Evolutionary conservation across 2,113 vertebrate genomes (phyloP), one percentile per base, ranked within the genome.

Genomic region (Ochotona princeps): DNA sequence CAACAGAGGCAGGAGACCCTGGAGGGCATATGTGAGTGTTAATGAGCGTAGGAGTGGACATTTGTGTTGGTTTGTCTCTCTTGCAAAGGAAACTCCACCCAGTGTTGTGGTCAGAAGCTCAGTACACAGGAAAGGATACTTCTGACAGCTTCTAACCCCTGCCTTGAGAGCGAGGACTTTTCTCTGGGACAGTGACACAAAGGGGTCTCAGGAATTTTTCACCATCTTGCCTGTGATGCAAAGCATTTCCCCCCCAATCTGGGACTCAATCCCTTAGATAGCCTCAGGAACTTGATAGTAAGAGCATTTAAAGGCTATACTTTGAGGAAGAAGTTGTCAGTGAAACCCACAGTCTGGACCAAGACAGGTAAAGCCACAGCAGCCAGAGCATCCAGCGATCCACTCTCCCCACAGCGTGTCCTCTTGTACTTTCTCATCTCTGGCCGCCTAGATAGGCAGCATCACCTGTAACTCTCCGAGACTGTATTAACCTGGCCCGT

Each of bases 151-250:
- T 69, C 60, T 44, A 47, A 11, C 15, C n/a, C 38, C 32, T 8
- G 9, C 2, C 8, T 4, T 72, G 54, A 60, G 20, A 81, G 1
- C 0, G 63, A 32, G 72, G 38, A 44, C 35, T 51, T 72, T 72
- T 60, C 65, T 32, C 21, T 0, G 0, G 10, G 28, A 17, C 30
- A 18, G 18, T 1, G 38, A 25, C 1, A 0, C 23, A 8, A 26
- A 35, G 65, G 63, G 35, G 47, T 5, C 5, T 20, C 57, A 11
- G 1, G 44, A 35, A 2, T 23, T 21, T 10, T 18, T 38, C 28
- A 30, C 21, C 44, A 44, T 23, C 26, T 70, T 69, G 78, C 0
- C 44, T 49, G 13, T 7, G 57, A 14, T 4, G 6, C 17, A 30
- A 79, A 25, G 60, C n/a, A 35, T 28, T 66, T 4, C 69, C n/a